Percentiles rank a stretch among this genome's conserved stretches.
Conservation (phyloP, 2,888 invertebrate species). For the Chrysomela aeneicollis region DNA sequence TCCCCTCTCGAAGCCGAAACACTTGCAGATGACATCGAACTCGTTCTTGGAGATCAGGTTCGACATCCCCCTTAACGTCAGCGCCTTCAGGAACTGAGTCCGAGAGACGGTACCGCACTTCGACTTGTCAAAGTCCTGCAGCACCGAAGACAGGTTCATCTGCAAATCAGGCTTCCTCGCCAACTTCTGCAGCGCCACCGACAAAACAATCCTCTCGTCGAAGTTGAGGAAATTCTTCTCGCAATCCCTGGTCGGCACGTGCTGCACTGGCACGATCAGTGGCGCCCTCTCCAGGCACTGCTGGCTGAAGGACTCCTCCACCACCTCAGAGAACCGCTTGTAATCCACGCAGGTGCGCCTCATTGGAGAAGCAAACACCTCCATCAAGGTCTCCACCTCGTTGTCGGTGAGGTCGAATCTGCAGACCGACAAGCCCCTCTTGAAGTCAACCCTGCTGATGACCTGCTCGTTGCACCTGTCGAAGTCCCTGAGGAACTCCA, state of each 20-base stretch:
- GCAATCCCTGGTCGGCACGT: conserved; percentile 73
- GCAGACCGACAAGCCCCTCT: conserved; percentile 73
- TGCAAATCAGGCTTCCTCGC: conserved; percentile 71
- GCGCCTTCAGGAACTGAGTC: conserved; percentile 71
- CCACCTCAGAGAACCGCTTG: conserved; percentile 70
- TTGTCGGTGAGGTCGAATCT: conserved; percentile 71
- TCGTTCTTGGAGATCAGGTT: conserved; percentile 71
- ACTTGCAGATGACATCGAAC: conserved; percentile 75
- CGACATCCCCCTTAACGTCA: conserved; percentile 71
- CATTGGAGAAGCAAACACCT: conserved; percentile 74
- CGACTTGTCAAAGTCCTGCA: conserved; percentile 75
- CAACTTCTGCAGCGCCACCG: conserved; percentile 74
- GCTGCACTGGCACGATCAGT: conserved; percentile 72
- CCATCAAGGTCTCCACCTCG: conserved; percentile 75
- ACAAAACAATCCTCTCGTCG: conserved; percentile 72
- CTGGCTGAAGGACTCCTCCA: conserved; percentile 77
- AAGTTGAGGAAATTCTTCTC: conserved; percentile 74
- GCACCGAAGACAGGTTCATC: conserved; percentile 74
- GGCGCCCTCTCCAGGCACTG: conserved; percentile 72
- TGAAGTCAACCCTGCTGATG: conserved; percentile 73
- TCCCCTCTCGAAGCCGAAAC: conserved; percentile 74
- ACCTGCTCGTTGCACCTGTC: conserved; percentile 71
- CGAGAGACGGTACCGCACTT: conserved; percentile 73
- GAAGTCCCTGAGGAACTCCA: conserved; percentile 73
- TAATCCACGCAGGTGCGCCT: conserved; percentile 71